phyloP scores from a whole-genome alignment of 2,888 invertebrate species.

The Hirtodrosophila histrioides region DNA sequence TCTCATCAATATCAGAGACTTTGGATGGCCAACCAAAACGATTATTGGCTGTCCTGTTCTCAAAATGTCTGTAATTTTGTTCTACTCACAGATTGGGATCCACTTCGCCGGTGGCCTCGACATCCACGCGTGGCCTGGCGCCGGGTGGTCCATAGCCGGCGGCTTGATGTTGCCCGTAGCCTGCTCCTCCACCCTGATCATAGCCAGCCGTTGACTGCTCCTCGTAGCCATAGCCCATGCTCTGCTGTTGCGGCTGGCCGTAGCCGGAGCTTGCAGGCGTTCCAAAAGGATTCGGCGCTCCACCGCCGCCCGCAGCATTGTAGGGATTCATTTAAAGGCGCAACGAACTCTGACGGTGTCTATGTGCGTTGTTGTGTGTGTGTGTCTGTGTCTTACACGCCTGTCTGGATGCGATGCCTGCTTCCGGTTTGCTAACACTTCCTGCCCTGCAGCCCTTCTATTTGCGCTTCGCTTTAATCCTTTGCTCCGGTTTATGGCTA shows the following conservation, averaged over 20 bases:
- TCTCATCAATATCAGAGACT: no score
- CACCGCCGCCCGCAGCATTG: conserved; percentile 55
- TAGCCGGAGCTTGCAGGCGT: conserved; percentile 67
- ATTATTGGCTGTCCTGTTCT: no score
- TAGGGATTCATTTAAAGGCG: conserved; percentile 69
- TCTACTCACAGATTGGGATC: conserved; percentile 89
- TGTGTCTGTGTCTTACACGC: conserved; percentile 9
- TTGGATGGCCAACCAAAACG: no score
- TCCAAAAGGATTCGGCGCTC: conserved; percentile 77
- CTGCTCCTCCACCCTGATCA: conserved; percentile 66
- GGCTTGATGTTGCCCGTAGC: conserved; percentile 61
- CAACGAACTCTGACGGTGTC: conserved; percentile 24
- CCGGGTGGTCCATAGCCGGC: conserved; percentile 74
- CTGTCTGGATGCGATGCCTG: conserved; percentile 8
- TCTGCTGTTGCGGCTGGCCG: conserved; percentile 73
- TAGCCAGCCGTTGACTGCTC: conserved; percentile 72
- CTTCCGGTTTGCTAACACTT: conserved; percentile 21
- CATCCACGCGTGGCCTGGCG: conserved; percentile 91
- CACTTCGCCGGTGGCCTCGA: conserved; percentile 93
- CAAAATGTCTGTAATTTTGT: no score
- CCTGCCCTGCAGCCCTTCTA: conserved; percentile 27
- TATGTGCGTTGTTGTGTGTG: conserved; percentile 7
- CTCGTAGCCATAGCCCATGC: conserved; percentile 75
- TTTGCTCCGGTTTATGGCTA: conserved; percentile 27
- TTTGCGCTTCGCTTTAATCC: conserved; percentile 38